Evolutionary conservation across 2,888 invertebrate genomes (phyloP).

Genomic region (Deilephila porcellus): DNA sequence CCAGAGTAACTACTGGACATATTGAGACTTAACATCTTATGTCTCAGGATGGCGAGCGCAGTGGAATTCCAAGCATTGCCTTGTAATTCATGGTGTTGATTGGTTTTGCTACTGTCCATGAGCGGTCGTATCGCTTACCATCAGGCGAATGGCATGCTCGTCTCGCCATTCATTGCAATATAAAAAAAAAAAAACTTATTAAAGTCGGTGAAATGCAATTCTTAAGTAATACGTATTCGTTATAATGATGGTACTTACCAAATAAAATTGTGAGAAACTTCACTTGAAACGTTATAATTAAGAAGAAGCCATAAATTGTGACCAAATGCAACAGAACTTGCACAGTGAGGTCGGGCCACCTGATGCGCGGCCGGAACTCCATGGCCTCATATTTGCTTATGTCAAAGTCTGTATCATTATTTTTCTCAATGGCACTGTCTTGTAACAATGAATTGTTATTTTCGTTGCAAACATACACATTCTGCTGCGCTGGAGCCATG

Average conservation of each 20-base stretch:
- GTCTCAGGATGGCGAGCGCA: no score
- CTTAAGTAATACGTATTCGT: neutral
- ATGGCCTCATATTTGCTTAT: constrained; percentile 71
- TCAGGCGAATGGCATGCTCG: no score
- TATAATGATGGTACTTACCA: constrained; percentile 84
- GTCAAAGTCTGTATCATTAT: constrained; percentile 65
- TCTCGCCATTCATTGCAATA: no score
- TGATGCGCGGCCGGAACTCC: constrained; percentile 86
- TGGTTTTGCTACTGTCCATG: no score
- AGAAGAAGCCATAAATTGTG: constrained; percentile 88
- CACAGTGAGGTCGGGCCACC: constrained; percentile 89
- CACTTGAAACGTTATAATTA: constrained; percentile 83
- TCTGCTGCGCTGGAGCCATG: constrained; percentile 50
- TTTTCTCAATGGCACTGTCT: constrained; percentile 53
- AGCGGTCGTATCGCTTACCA: no score
- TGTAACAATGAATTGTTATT: constrained; percentile 63
- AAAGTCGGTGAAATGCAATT: no score
- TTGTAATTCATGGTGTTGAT: no score
- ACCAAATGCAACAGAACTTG: constrained; percentile 89
- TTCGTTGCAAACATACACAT: constrained; percentile 46
- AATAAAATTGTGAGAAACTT: constrained; percentile 88
- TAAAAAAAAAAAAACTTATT: no score
- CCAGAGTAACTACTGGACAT: no score
- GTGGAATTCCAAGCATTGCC: no score
- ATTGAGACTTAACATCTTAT: no score